Base-by-base conservation (phyloP, 2,113 vertebrate species). In the Anser brachyrhynchus region DNA sequence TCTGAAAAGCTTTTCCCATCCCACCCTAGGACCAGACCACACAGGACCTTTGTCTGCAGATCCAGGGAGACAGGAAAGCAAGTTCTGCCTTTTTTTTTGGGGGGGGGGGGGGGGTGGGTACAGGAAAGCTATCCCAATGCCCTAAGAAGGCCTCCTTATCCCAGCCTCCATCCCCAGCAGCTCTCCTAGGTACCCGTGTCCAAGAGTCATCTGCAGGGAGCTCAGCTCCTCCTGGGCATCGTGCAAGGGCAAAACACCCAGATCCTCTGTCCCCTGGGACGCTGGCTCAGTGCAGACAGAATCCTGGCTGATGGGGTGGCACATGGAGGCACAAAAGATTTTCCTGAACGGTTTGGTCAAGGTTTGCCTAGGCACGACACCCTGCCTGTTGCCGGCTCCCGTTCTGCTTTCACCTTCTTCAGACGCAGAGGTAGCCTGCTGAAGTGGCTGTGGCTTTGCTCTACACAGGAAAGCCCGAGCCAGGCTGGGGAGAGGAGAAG, bases 41-140 rank as follows among this genome's bases (percentile, higher is more conserved):
- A 12, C 16, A 0, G 0, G 29, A 28, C 37, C 31, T 92, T 37
- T 59, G 31, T 44, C n/a, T 4, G 1, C 4, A 2, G 2, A 51
- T 28, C 70, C 51, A 4, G 28, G 1, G 2, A 64, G 41, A 12
- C 39, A 54, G 26, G n/a, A 29, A 86, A 80, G 10, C 2, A 2
- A 75, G 25, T 9, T 51, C 71, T 35, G n/a, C 23, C 57, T 35
- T 35, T 35, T 35, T 35, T 35, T 35, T 89, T 39, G 46, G 20
- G 69, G 69, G 39, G 11, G 51, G 13, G 6, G 1, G 72, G 13
- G 22, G 33, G 75, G 29, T 15, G 33, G 75, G 29, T 15, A 72
- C 2, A 69, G 43, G 51, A 76, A 13, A 73, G 28, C 39, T 41
- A 35, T 37, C 26, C 33, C 4, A 18, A 41, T 33, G 43, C n/a